phyloP scores from a whole-genome alignment of 2,888 invertebrate genomes.

The Synanthedon myopaeformis region DNA sequence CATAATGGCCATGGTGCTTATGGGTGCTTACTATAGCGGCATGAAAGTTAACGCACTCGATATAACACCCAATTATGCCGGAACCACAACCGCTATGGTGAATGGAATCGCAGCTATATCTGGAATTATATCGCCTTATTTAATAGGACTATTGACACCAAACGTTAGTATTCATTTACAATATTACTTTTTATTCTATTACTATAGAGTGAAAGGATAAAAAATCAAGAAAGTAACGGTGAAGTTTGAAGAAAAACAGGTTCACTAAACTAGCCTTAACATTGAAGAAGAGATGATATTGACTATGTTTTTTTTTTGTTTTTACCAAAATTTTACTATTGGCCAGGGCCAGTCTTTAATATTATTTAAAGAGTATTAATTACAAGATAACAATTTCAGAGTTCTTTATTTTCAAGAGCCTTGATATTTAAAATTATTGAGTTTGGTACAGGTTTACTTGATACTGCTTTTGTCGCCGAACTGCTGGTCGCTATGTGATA shows the following conservation, averaged over 20 bases:
- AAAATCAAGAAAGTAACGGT: too few relatives aligned
- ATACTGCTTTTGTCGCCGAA: too few relatives aligned
- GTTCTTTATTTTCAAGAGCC: too few relatives aligned
- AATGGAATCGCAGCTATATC: slow-evolving; percentile 75
- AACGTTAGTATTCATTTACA: slow-evolving; percentile 52
- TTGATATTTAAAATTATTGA: neutral
- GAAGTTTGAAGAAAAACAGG: too few relatives aligned
- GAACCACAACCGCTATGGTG: slow-evolving; percentile 74
- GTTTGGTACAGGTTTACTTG: slow-evolving; percentile 3
- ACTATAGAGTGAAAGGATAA: too few relatives aligned
- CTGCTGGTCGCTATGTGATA: neutral
- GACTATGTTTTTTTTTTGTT: too few relatives aligned
- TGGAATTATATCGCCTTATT: slow-evolving; percentile 73
- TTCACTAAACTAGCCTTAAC: too few relatives aligned
- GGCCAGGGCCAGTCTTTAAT: too few relatives aligned
- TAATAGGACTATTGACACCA: slow-evolving; percentile 72
- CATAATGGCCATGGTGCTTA: slow-evolving; percentile 74
- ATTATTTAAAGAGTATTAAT: too few relatives aligned
- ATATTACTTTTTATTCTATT: too few relatives aligned
- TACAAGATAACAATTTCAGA: too few relatives aligned
- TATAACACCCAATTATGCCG: slow-evolving; percentile 74
- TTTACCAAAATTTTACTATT: neutral
- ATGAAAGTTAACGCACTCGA: slow-evolving; percentile 77
- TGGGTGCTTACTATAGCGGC: slow-evolving; percentile 79
- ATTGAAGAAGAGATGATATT: too few relatives aligned